Base-by-base conservation (phyloP, 2,113 vertebrate species). In the Petroica traversi region DNA sequence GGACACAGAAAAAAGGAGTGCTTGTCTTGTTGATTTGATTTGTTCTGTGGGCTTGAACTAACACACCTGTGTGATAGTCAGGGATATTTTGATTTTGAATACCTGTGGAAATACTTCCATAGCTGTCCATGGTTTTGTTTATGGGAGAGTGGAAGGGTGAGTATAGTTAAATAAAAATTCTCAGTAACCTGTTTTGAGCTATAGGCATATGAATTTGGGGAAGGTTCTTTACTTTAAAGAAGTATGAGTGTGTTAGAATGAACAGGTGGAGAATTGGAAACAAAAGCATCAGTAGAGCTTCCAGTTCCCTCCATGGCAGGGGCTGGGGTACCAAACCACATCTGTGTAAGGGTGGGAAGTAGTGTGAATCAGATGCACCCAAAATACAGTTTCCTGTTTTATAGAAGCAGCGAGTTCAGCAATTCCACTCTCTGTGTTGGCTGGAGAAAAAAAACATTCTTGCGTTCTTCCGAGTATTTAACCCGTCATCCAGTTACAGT, bases 381-480 rank as follows among this genome's bases (percentile, higher is more conserved):
- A 76, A 93, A 93, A 87, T 69, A 73, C 62, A 66, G 67, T 63
- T 95, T 95, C 95, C 89, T 94, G 73, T 93, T 94, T 48, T 38
- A 85, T 5, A 69, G 69, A 95, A 82, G 40, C 73, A 48, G 67
- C 4, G 14, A 88, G 64, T 96, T 93, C 85, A 83, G 74, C 2
- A 0, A 93, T 88, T 95, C 54, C 58, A 78, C 40, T 72, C 36
- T 95, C 92, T 59, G 40, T 46, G 69, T 28, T 93, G 90, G 78
- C 95, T 92, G 78, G 43, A 93, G 79, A 74, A 85, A 76, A 88
- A 85, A 94, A 82, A 33, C 80, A 88, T 96, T 96, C 55, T 83
- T 92, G 78, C 2, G 5, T 41, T 89, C 82, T 94, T 97, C 94
- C 59, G 59, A 83, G 85, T 93, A 96, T 96, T 97, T 96, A 94